Conservation (phyloP, 2,888 invertebrate species). For the Bombylius discolor region DNA sequence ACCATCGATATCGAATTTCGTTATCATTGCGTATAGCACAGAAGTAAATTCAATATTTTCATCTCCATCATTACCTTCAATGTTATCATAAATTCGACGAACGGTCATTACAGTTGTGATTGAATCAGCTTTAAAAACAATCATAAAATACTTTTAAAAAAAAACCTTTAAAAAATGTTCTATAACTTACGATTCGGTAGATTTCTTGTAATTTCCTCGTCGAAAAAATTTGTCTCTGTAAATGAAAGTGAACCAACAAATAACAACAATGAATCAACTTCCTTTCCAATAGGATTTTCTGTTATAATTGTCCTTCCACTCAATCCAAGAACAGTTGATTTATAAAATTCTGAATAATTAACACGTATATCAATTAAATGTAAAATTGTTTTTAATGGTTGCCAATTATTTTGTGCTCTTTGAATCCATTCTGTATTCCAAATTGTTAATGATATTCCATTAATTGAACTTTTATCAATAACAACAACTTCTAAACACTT, state of each 20-base stretch:
- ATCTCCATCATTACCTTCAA: slow-evolving; percentile 30
- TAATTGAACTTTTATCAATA: slow-evolving; percentile 46
- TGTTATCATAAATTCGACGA: slow-evolving; percentile 41
- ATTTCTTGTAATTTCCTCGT: too few relatives aligned
- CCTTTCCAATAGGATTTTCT: slow-evolving; percentile 55
- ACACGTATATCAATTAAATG: slow-evolving; percentile 58
- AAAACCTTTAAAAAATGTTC: background rate
- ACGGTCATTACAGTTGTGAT: slow-evolving; percentile 48
- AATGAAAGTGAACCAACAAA: slow-evolving; percentile 38
- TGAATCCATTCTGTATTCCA: slow-evolving; percentile 61
- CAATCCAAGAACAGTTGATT: slow-evolving; percentile 39
- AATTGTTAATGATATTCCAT: slow-evolving; percentile 44
- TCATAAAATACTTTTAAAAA: background rate
- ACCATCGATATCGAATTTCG: slow-evolving; percentile 59
- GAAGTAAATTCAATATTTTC: slow-evolving; percentile 52
- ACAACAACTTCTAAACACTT: slow-evolving; percentile 53
- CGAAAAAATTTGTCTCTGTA: slow-evolving; percentile 24
- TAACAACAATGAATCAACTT: slow-evolving; percentile 44
- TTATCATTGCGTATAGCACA: slow-evolving; percentile 51
- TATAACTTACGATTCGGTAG: slow-evolving; percentile 35
- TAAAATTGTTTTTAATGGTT: slow-evolving; percentile 51
- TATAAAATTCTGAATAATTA: slow-evolving; percentile 43
- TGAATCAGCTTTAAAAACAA: slow-evolving; percentile 34
- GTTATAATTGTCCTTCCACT: slow-evolving; percentile 49
- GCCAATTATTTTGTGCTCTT: slow-evolving; percentile 47